phyloP scores from a whole-genome alignment of 1,140 invertebrate species.

The Hydropsyche tenuis region DNA sequence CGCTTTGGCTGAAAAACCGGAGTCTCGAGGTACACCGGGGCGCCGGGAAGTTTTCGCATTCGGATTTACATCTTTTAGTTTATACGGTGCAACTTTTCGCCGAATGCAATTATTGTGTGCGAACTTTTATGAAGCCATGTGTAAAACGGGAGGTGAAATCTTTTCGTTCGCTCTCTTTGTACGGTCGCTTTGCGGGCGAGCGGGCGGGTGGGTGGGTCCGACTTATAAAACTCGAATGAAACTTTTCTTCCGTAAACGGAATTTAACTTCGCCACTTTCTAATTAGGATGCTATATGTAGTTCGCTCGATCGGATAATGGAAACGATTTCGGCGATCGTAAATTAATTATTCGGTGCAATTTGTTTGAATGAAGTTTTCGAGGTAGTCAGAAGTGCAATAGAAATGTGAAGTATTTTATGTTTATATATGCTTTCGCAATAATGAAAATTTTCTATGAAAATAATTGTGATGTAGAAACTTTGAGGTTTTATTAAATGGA shows the following conservation, averaged over 20 bases:
- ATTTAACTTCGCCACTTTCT: not conserved
- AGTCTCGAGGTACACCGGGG: not conserved
- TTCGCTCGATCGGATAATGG: no score
- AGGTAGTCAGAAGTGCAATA: no score
- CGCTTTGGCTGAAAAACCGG: no score
- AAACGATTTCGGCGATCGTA: no score
- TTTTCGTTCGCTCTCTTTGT: not conserved
- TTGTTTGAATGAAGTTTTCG: no score
- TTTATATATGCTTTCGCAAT: no score
- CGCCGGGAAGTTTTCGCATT: constrained; percentile 16
- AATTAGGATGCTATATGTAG: not conserved
- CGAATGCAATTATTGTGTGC: constrained; percentile 33
- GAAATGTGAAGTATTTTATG: no score
- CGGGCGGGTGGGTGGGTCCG: not conserved
- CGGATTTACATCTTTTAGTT: constrained; percentile 31
- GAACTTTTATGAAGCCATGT: constrained; percentile 30
- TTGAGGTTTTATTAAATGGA: no score
- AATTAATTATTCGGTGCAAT: no score
- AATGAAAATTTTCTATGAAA: no score
- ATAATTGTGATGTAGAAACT: no score
- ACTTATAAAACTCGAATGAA: not conserved
- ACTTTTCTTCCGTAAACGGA: not conserved
- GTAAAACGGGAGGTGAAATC: constrained; percentile 16
- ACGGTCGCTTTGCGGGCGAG: not conserved
- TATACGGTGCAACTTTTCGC: constrained; percentile 28